Evolutionary conservation across 2,888 invertebrate genomes (phyloP).

Genomic region (Sinohyriopsis cumingii): DNA sequence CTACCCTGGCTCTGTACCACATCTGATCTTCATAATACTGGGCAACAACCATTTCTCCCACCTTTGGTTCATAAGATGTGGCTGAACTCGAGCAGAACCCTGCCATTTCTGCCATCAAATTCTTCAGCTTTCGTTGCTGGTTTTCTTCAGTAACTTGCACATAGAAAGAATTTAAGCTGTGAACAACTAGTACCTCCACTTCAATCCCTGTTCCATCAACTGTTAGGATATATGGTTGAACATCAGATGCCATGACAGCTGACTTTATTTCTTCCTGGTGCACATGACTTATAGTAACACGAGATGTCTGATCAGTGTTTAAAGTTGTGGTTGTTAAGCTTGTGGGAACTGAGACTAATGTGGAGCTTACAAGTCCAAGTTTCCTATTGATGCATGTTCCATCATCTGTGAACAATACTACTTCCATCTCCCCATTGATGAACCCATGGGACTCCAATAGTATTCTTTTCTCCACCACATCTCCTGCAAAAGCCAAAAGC

Average conservation of each 20-base stretch:
- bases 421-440: conserved; percentile 7
- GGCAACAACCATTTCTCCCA: conserved; percentile 31
- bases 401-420: conserved; percentile 8
- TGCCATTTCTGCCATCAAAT: conserved; percentile 19
- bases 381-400: conserved; percentile 16
- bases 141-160: conserved; percentile 8
- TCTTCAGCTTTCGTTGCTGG: background rate
- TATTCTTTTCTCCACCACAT: conserved; percentile 6
- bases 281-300: too few relatives aligned
- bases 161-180: conserved; percentile 17
- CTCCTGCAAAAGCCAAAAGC: conserved; percentile 6
- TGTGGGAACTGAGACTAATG: background rate
- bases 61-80: conserved; percentile 9
- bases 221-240: conserved; percentile 16
- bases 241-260: conserved; percentile 18
- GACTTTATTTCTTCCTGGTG: conserved; percentile 1
- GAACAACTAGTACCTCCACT: conserved; percentile 8
- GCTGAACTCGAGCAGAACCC: conserved; percentile 10
- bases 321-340: too few relatives aligned
- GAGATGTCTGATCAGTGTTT: too few relatives aligned
- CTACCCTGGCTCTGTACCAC: conserved; percentile 37
- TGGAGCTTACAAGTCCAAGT: background rate
- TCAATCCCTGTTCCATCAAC: conserved; percentile 11
- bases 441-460: conserved; percentile 17
- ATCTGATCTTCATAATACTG: conserved; percentile 19